These are phyloP conservation scores for Semicossyphus pulcher DNA, from an alignment of 2,113 vertebrate genomes.

Conservation along the genomic window DNA sequence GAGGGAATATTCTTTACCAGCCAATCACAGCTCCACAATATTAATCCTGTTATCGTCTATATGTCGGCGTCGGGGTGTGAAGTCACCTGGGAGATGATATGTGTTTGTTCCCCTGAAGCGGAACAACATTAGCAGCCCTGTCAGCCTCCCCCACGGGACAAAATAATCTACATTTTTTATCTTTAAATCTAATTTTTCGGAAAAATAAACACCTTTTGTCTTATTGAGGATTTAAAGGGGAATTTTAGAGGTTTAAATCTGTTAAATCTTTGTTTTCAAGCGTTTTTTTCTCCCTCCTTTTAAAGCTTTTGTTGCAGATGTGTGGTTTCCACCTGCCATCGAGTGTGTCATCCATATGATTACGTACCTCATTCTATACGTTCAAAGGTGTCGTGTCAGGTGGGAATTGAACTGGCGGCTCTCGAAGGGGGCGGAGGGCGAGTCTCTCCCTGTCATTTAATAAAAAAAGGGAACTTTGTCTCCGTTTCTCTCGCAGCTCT, in stretches of 20 bases:
- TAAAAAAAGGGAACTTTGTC: constrained; percentile 28
- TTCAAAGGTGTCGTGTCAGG: constrained; percentile 61
- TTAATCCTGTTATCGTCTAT: background rate
- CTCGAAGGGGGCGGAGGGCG: constrained; percentile 17
- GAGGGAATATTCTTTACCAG: background rate
- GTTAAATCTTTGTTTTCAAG: background rate
- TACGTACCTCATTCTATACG: constrained; percentile 23
- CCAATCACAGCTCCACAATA: background rate
- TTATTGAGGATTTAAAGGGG: background rate
- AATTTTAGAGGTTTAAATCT: no score
- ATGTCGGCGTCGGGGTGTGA: background rate
- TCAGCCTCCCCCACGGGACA: background rate
- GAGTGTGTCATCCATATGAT: constrained; percentile 45
- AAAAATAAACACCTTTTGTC: background rate
- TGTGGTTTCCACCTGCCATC: constrained; percentile 33
- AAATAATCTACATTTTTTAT: background rate
- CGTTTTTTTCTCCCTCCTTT: background rate
- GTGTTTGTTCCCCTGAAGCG: background rate
- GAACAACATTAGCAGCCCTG: constrained; percentile 4
- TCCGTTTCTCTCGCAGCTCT: constrained; percentile 60
- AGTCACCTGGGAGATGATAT: background rate
- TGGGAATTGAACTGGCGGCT: constrained; percentile 63
- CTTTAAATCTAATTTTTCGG: no score
- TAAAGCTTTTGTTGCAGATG: constrained; percentile 6
- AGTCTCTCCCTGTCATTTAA: constrained; percentile 33